Base-by-base conservation (phyloP, 2,797 vertebrate genomes). In the Labroides dimidiatus region DNA sequence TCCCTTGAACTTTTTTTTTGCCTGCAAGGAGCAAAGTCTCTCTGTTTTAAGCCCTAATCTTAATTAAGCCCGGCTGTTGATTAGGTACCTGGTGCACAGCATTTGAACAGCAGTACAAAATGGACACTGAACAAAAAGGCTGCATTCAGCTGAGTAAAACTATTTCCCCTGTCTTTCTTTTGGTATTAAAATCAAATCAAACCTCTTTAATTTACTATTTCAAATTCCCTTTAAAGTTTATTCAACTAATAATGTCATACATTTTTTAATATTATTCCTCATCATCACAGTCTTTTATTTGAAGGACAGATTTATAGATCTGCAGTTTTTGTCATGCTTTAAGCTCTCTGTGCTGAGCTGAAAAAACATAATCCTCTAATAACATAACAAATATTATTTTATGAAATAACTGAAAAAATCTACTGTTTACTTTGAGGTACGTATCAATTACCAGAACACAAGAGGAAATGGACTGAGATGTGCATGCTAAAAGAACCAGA, bases 1-100 rank as follows among this genome's bases (percentile, higher is more conserved):
- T 80, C 70, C 67, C 82, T 89, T 81, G 75, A 86, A 91, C 78
- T 78, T 76, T 67, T 63, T 72, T 73, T 72, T 73, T 52, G 73
- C 75, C 78, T 80, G 53, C 3, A 45, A 75, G 66, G 75, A 72
- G 73, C 77, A 87, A 88, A 87, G 73, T 50, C 8, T 43, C 61
- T 64, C 10, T 74, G 71, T 84, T 78, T 58, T 56, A 58, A 44
- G n/a, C 43, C 45, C 62, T 80, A 81, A 88, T 87, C 81, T 87
- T 61, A 91, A 87, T 88, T 82, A 87, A 79, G 55, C 58, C 64
- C 55, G 33, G 56, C 53, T 64, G 78, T 72, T 87, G 76, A 84
- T 90, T 75, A 75, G 65, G 49, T 49, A 65, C 43, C 52, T 41
- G 49, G 17, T 52, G 52, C 21, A 60, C 23, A 53, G 61, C 64